A percentile compares a stretch with the other conserved stretches of the same genome.
These are phyloP conservation scores for Dinocampus coccinellae DNA, from an alignment of 2,888 invertebrate genomes.

Conservation along the genomic window DNA sequence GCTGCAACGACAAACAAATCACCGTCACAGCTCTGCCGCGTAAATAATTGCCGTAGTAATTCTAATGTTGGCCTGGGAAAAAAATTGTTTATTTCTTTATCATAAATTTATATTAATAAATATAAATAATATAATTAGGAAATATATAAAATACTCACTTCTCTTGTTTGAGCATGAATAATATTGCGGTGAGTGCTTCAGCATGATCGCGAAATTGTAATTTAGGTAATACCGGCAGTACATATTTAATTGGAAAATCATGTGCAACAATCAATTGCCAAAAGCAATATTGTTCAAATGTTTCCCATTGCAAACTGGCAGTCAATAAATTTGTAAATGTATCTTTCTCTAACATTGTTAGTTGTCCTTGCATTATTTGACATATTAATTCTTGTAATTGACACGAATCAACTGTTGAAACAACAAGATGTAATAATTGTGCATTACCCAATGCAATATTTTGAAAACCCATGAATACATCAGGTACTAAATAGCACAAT, in stretches of 20 bases:
- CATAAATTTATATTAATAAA: slow-evolving; percentile 1
- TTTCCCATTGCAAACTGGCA: slow-evolving; percentile 94
- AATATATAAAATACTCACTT: slow-evolving; percentile 71
- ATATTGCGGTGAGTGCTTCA: slow-evolving; percentile 91
- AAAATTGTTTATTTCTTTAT: slow-evolving; percentile 1
- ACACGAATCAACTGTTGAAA: slow-evolving; percentile 89
- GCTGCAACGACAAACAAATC: slow-evolving; percentile 93
- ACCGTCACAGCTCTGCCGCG: slow-evolving; percentile 78
- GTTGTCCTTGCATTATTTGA: slow-evolving; percentile 89
- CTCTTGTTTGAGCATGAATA: slow-evolving; percentile 92
- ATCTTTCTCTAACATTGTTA: slow-evolving; percentile 86
- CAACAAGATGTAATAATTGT: slow-evolving; percentile 88
- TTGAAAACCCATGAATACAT: slow-evolving; percentile 91
- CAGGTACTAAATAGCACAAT: slow-evolving; percentile 93
- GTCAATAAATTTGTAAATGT: slow-evolving; percentile 81
- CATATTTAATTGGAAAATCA: slow-evolving; percentile 91
- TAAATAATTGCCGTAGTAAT: slow-evolving; percentile 86
- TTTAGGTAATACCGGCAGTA: slow-evolving; percentile 84
- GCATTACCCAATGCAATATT: slow-evolving; percentile 89
- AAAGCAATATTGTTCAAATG: slow-evolving; percentile 95
- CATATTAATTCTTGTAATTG: slow-evolving; percentile 93
- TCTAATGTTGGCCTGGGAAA: slow-evolving; percentile 82
- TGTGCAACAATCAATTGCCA: slow-evolving; percentile 97
- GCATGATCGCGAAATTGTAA: slow-evolving; percentile 87
- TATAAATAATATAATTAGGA: slow-evolving; percentile 5